Conservation (phyloP, 23 tunicate species). For the Trididemnum miniatum region DNA sequence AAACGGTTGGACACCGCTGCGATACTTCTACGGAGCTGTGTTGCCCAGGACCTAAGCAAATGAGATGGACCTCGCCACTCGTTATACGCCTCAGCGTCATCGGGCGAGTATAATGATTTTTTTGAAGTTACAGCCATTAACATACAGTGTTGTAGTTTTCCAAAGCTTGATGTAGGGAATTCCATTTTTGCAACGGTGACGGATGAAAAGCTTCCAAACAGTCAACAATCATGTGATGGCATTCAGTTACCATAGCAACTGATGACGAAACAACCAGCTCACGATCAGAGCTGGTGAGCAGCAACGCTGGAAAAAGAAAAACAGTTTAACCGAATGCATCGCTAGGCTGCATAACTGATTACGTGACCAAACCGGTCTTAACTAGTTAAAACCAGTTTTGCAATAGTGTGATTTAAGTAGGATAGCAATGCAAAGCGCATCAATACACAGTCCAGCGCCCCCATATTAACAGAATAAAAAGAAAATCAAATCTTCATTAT, state of each 20-base stretch:
- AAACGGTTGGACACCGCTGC: no score
- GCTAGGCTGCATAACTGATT: not conserved
- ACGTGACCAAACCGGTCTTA: not conserved
- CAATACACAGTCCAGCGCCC: no score
- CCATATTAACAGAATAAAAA: no score
- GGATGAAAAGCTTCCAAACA: conserved; percentile 64
- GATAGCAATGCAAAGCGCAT: no score
- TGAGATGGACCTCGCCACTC: no score
- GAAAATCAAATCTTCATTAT: no score
- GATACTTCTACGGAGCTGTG: no score
- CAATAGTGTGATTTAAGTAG: no score
- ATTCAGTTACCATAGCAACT: conserved; percentile 52
- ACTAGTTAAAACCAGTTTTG: no score
- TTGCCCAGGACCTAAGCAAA: no score
- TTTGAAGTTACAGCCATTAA: not conserved
- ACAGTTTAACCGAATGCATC: not conserved
- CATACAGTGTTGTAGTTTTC: conserved; percentile 39
- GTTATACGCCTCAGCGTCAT: no score
- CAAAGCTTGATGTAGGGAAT: conserved; percentile 40
- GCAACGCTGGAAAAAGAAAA: conserved; percentile 18
- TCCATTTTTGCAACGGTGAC: conserved; percentile 60
- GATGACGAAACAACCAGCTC: conserved; percentile 62
- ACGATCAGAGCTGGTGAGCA: conserved; percentile 31
- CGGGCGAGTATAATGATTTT: no score
- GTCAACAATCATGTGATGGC: conserved; percentile 47